phyloP scores from a whole-genome alignment of 2,888 invertebrate genomes.

The Cheilosia pagana region DNA sequence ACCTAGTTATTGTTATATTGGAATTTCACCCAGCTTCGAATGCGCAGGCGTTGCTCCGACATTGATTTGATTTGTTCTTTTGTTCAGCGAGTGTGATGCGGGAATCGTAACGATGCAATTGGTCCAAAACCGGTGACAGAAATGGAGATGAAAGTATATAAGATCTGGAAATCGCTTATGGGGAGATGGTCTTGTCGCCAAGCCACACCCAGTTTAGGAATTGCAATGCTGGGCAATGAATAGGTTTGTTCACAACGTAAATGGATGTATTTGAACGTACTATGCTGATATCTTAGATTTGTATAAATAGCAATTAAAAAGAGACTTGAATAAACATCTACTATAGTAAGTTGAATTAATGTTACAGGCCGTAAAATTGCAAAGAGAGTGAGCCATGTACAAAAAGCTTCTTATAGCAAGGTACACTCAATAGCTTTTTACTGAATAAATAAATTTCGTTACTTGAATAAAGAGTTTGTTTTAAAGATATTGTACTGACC shows the following conservation, averaged over 20 bases:
- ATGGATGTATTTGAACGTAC: not conserved
- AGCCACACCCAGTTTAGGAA: slow-evolving; percentile 48
- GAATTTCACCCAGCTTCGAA: slow-evolving; percentile 26
- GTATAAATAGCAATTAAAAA: no score
- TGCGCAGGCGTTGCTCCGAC: slow-evolving; percentile 52
- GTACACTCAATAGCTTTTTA: no score
- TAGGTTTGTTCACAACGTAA: not conserved
- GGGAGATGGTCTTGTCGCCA: slow-evolving; percentile 34
- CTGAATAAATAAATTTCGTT: no score
- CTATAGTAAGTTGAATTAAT: no score
- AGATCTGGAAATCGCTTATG: slow-evolving; percentile 19
- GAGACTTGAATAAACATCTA: no score
- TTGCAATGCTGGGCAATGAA: not conserved
- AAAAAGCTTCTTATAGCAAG: no score
- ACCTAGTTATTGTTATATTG: slow-evolving; percentile 15
- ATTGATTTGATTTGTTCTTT: slow-evolving; percentile 38
- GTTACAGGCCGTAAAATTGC: no score
- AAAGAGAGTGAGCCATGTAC: no score
- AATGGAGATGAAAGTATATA: slow-evolving; percentile 26
- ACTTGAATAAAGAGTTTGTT: no score
- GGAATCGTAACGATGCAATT: slow-evolving; percentile 58
- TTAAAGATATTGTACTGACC: no score
- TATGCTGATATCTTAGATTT: no score
- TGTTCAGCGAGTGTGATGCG: slow-evolving; percentile 13
- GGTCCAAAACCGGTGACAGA: slow-evolving; percentile 41